Evolutionary conservation across 2,888 invertebrate genomes (phyloP).

Genomic region (Andrena bucephala): DNA sequence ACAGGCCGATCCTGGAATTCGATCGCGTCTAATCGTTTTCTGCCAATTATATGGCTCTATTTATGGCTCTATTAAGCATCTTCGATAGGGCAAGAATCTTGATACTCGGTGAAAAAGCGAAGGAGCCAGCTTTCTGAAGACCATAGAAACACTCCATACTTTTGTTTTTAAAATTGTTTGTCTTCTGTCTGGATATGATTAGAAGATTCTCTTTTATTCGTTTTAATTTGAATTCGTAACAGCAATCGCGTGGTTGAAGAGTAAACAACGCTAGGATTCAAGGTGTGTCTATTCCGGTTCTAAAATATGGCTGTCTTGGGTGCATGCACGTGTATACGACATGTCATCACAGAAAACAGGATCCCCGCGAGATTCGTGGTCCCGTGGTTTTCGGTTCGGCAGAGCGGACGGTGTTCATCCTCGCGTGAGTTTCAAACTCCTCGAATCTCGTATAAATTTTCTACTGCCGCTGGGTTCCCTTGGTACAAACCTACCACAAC

Average conservation of each 20-base stretch:
- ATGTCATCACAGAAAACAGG: conserved; percentile 63
- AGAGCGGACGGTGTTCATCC: conserved; percentile 65
- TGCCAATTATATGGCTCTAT: conserved; percentile 55
- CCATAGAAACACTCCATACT: no score
- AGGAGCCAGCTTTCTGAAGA: no score
- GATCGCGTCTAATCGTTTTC: conserved; percentile 66
- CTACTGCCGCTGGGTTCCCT: conserved; percentile 41
- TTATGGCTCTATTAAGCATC: conserved; percentile 29
- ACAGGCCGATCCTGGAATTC: conserved; percentile 62
- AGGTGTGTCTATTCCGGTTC: background rate
- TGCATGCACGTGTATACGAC: conserved; percentile 24
- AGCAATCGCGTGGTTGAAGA: background rate
- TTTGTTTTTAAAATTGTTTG: no score
- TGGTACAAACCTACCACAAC: conserved; percentile 30
- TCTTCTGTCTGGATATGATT: no score
- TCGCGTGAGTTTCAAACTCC: conserved; percentile 61
- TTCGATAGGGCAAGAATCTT: no score
- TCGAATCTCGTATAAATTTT: conserved; percentile 66
- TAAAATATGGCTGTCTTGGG: background rate
- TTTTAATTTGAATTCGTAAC: background rate
- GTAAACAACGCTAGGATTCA: background rate
- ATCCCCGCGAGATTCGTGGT: conserved; percentile 74
- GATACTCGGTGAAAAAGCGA: no score
- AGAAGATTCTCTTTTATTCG: no score
- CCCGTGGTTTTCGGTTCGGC: conserved; percentile 66